Evolutionary conservation across 2,113 vertebrate genomes (phyloP).

Genomic region (Stomatorhinus ivindoensis): DNA sequence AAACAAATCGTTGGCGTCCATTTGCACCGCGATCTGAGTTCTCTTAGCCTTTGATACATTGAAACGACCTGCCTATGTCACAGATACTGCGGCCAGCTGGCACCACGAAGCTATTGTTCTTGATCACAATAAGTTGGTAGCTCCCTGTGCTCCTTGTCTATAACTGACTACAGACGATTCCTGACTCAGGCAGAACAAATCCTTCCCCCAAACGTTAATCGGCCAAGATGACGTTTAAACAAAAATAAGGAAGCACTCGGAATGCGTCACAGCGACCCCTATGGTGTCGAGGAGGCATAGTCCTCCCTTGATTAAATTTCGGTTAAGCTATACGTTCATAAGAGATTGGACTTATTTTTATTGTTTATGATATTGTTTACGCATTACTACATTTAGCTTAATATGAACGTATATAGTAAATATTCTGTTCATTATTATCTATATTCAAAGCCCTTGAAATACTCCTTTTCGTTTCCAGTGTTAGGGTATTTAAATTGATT

Average conservation of each 20-base stretch:
- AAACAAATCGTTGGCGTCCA: constrained; percentile 89
- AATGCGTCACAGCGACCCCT: background rate
- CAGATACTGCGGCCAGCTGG: constrained; percentile 36
- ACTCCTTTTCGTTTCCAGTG: background rate
- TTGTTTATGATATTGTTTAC: background rate
- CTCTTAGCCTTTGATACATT: constrained; percentile 64
- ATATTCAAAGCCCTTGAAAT: background rate
- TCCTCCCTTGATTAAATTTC: background rate
- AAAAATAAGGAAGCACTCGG: background rate
- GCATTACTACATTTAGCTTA: background rate
- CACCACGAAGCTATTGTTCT: background rate
- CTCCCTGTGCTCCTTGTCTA: background rate
- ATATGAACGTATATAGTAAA: background rate
- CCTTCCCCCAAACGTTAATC: background rate
- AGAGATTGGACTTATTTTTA: background rate
- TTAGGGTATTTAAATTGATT: background rate
- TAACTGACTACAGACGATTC: background rate
- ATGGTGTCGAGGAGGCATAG: background rate
- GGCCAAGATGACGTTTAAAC: background rate
- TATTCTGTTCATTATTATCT: background rate
- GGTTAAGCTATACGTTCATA: background rate
- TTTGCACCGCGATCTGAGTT: constrained; percentile 54
- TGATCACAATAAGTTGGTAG: background rate
- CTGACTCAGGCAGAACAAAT: background rate
- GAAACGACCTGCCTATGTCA: constrained; percentile 57